Conservation (phyloP, 1,140 invertebrate species). For the Sycophila sp. region DNA sequence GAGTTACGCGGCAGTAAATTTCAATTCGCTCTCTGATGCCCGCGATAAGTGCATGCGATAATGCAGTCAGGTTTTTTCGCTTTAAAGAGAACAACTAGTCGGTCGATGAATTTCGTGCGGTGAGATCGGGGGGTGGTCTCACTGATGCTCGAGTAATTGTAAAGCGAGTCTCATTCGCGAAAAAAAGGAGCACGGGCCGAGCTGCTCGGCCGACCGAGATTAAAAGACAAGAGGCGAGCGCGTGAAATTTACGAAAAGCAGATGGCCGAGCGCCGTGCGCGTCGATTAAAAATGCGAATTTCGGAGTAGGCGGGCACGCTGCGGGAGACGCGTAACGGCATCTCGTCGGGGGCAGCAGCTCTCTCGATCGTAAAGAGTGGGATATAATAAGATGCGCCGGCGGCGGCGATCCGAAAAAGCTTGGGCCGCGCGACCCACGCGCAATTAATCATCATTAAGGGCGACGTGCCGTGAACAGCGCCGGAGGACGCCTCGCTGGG, state of each 20-base stretch:
- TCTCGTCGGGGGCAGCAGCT: not conserved
- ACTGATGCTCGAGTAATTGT: too few species aligned
- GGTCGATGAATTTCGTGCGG: too few species aligned
- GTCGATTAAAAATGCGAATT: not conserved
- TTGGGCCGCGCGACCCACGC: not conserved
- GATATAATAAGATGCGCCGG: not conserved
- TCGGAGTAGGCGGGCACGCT: not conserved
- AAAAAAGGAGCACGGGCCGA: too few species aligned
- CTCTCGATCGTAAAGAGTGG: not conserved
- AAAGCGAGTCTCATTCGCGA: too few species aligned
- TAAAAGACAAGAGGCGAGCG: not conserved
- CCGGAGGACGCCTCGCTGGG: not conserved
- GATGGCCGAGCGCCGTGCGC: not conserved
- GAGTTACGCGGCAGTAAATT: too few species aligned
- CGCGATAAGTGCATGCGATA: not conserved
- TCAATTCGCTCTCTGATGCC: not conserved
- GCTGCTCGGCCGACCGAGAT: too few species aligned
- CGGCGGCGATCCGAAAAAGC: not conserved
- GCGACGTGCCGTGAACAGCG: not conserved
- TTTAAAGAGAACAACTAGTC: too few species aligned
- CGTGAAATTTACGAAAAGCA: not conserved
- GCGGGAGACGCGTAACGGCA: not conserved
- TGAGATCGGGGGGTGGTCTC: too few species aligned
- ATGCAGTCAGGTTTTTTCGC: too few species aligned
- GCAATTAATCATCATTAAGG: constrained; percentile 30